Evolutionary conservation across 2,113 vertebrate genomes (phyloP), one percentile per base, ranked within the genome.

Genomic region (Mellivora capensis): DNA sequence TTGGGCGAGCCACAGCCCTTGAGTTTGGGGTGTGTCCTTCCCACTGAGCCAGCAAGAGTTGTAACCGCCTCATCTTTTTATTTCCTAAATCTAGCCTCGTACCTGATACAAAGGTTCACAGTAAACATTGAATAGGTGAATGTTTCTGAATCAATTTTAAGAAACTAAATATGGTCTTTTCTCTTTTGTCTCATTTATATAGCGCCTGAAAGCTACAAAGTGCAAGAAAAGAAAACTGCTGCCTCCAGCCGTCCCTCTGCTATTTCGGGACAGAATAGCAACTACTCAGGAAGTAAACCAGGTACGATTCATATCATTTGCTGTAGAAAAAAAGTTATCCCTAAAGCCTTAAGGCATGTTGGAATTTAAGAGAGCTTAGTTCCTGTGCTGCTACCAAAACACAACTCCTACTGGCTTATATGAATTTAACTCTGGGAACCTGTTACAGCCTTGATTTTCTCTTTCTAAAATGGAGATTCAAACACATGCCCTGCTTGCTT

Each of bases 171-270:
- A 47, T 82, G 18, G 21, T 93, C 37, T 42, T 64, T 25, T 67
- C 84, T 91, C 74, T 23, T 94, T 94, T 98, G 81, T 82, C 93
- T 98, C 31, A 11, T 94, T 21, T 97, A 97, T 80, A 0, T 94
- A 99, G 99, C 93, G 4, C 98, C 99, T 74, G 99, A 99, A 98
- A 97, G 97, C 91, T 97, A 98, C 87, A 99, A 98, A 98, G 96
- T 93, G 4, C 99, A 99, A 93, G 99, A 99, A 80, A 99, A 99
- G 98, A 99, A 98, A 96, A 87, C 88, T 3, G 42, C 90, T 54
- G 96, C 98, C 87, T 97, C 97, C 67, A 97, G 96, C 97, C 98
- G 95, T 2, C 98, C 98, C 3, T 49, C 98, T 87, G 98, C 98
- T 6, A 76, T 91, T 96, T 99, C 99, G 52, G 99, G 99, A 83